Evolutionary conservation across 23 tunicate species (phyloP), one percentile per base, ranked within the genome.

Genomic region (Clavelina lepadiformis): DNA sequence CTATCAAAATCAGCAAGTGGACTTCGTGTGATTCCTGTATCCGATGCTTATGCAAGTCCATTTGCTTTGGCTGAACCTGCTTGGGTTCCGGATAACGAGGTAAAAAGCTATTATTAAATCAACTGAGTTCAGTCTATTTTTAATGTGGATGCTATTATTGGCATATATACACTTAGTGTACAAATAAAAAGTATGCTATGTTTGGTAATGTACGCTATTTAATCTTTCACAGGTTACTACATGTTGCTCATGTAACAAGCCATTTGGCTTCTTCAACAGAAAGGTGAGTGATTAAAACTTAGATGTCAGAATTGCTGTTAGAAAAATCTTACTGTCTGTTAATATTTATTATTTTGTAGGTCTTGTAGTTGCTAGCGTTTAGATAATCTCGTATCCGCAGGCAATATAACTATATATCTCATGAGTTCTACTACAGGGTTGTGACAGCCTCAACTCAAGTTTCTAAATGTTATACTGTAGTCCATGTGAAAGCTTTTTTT

Each of bases 51-150:
- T 81, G 88, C 97, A 31, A 52, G 80, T 45, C 97, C 97, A 61
- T 89, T 89, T 63, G 89, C 83, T 2, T 34, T 89, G 19, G 34
- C 56, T 49, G 97, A 89, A 69, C 97, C 97, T 8, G 45, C 41
- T 65, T 89, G 97, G 97, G 67, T 76, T 62, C 62, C 97, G 15
- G 97, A 89, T 55, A 81, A 76, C 46, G 79, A 81, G 67, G 94
- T 69, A 51, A 37, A 58, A 58, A 58, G 2, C n/a, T 4, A 18
- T 18, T 53, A 18, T 53, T 6, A 20, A 53, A 18, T 22, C 59
- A 53, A 20, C 24, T 53, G 59, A 18, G n/a, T n/a, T n/a, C n/a
- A n/a, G n/a, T n/a, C n/a, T 22, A 22, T 19, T 11, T 20, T 64
- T 38, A 5, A 38, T 13, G 25, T 64, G 35, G 23, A 35, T 11